phyloP scores from a whole-genome alignment of 2,797 vertebrate genomes.

The Limnodromus scolopaceus region DNA sequence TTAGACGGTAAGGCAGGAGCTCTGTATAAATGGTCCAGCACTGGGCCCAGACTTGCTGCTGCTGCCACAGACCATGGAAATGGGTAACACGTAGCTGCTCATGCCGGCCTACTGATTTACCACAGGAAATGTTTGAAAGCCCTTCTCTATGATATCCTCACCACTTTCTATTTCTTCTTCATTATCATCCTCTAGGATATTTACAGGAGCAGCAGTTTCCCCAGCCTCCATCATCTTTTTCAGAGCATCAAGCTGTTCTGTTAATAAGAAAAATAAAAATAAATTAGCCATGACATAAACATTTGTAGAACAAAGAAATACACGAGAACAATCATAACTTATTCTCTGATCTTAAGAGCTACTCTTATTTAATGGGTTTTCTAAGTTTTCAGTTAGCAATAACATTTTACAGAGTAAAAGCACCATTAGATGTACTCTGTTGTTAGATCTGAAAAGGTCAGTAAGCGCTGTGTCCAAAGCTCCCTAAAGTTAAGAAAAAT shows the following conservation, averaged over 20 bases:
- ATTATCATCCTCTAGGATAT: slow-evolving; percentile 93
- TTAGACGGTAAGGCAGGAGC: neutral
- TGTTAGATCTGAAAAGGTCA: neutral
- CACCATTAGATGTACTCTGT: neutral
- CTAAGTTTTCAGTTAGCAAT: neutral
- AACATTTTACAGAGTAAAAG: neutral
- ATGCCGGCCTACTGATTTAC: neutral
- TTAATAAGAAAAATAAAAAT: slow-evolving; percentile 33
- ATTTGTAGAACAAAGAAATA: neutral
- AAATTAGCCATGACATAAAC: neutral
- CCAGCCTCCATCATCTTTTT: slow-evolving; percentile 98
- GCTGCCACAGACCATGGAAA: neutral
- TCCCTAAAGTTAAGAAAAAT: neutral
- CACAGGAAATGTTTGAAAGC: neutral
- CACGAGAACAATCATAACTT: neutral
- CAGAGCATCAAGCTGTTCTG: slow-evolving; percentile 96
- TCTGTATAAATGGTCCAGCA: neutral
- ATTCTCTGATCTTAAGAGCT: neutral
- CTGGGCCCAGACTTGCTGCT: neutral
- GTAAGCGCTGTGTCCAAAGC: neutral
- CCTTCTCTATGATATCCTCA: slow-evolving; percentile 63
- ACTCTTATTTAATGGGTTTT: neutral
- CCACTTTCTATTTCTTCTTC: slow-evolving; percentile 94
- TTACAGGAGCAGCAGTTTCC: slow-evolving; percentile 90
- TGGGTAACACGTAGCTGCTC: neutral